A percentile compares a stretch with the other conserved stretches of the same genome.
Evolutionary conservation across 2,113 vertebrate genomes (phyloP).

Genomic region (Hoplias malabaricus): DNA sequence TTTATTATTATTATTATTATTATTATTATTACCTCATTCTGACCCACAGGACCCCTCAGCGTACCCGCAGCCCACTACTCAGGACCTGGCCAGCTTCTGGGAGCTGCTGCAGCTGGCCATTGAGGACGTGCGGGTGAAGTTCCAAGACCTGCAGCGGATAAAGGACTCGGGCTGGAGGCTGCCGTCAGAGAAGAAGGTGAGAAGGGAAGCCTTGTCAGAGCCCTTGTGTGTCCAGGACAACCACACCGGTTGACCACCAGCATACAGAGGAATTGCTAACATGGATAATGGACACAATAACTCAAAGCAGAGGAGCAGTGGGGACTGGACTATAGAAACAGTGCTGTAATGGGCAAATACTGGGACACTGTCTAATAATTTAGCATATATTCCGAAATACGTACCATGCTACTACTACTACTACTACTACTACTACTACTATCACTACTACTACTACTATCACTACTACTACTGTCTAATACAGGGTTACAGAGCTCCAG

Average conservation of each 20-base stretch:
- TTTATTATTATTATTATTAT: no score
- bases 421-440: slow-evolving; percentile 1
- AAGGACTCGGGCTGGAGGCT: slow-evolving; percentile 96
- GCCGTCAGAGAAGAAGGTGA: slow-evolving; percentile 90
- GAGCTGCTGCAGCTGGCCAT: slow-evolving; percentile 97
- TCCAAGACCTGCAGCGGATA: slow-evolving; percentile 92
- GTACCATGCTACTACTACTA: no score
- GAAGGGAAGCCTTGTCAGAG: slow-evolving; percentile 52
- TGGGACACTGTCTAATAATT: background rate
- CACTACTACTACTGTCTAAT: background rate
- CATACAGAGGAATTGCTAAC: slow-evolving; percentile 58
- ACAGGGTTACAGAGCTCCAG: background rate
- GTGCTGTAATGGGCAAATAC: slow-evolving; percentile 29
- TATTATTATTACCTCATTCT: background rate
- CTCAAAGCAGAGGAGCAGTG: slow-evolving; percentile 50
- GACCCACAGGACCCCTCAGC: slow-evolving; percentile 84
- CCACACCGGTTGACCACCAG: slow-evolving; percentile 61
- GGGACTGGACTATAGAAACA: slow-evolving; percentile 49
- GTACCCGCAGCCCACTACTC: slow-evolving; percentile 93
- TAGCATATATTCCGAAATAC: no score
- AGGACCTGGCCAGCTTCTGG: slow-evolving; percentile 97
- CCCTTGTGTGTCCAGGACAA: slow-evolving; percentile 51
- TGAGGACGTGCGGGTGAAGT: slow-evolving; percentile 94
- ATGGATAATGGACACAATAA: slow-evolving; percentile 51
- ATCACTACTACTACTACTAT: background rate